Evolutionary conservation across 2,888 invertebrate species (phyloP), one percentile per base, ranked within the genome.

Genomic region (Neria commutata): DNA sequence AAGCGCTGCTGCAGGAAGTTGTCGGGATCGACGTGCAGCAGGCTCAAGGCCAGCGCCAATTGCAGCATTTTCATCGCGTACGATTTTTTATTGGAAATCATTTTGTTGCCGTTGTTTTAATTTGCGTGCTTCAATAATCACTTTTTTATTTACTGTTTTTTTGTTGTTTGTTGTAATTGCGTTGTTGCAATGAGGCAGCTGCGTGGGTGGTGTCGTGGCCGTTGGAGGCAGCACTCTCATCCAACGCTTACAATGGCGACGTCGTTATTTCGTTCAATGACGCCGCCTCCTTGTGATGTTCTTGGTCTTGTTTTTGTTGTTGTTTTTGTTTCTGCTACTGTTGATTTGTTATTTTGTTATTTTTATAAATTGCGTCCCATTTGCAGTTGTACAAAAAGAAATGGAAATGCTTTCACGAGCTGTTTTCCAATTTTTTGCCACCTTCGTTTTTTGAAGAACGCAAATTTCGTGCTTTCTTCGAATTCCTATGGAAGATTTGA

Each of bases 31-130:
- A 90, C 89, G 69, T 92, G 87, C 55, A 95, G 81, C 66, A 95
- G 84, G 79, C 94, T 90, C 72, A 94, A 83, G 67, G 94, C 85
- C 78, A 95, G 80, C 68, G 94, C 90, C 69, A 94, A 83, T 79
- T 93, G 89, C 65, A 94, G 82, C 73, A 94, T 84, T 84, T 93
- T 92, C 78, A 92, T 91, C 52, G 91, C 88, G 73, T 91, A 91
- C 48, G 91, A 83, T 81, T 93, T 93, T 83, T 93, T 93, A 71
- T 91, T 83, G 71, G 90, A 89, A 83, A 92, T 85, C 92, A 93
- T 93, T 74, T 65, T 74, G 54, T 54, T 53, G 50, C 26, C 25
- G 23, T 58, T 51, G 42, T 21, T 4, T 5, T 23, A n/a, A 33
- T 40, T 47, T 25, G 24, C 14, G 19, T 67, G 62, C 48, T 54